These are phyloP conservation scores for Gymnoscopelus braueri DNA, from an alignment of 2,797 vertebrate genomes.

Conservation along the genomic window DNA sequence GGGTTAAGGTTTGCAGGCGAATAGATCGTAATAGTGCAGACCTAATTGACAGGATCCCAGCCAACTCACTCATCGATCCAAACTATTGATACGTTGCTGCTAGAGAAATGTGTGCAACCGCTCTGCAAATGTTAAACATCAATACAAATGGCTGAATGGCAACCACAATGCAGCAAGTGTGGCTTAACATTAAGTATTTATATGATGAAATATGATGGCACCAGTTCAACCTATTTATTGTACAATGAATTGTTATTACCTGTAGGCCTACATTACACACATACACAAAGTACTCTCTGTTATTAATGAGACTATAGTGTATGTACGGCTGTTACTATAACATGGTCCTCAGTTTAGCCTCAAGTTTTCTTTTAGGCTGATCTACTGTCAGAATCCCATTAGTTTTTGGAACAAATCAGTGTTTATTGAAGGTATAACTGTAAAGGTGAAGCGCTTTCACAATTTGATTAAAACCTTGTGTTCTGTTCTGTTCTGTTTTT, in stretches of 20 bases:
- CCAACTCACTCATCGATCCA: conserved; percentile 54
- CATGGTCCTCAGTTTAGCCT: too few species aligned
- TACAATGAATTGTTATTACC: not conserved
- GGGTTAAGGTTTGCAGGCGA: conserved; percentile 44
- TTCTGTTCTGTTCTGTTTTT: too few species aligned
- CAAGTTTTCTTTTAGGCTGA: too few species aligned
- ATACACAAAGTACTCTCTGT: too few species aligned
- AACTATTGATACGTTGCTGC: conserved; percentile 42
- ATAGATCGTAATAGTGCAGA: conserved; percentile 57
- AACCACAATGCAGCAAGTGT: not conserved
- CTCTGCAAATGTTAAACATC: conserved; percentile 28
- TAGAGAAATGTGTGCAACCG: conserved; percentile 34
- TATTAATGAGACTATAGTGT: too few species aligned
- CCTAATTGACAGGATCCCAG: conserved; percentile 55
- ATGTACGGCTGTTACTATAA: too few species aligned
- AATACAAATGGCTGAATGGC: conserved; percentile 14
- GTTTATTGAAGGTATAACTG: too few species aligned
- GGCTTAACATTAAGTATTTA: not conserved
- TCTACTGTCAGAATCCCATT: too few species aligned
- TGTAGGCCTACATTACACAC: too few species aligned
- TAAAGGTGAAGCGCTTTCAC: too few species aligned
- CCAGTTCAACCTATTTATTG: not conserved
- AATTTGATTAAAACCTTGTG: too few species aligned
- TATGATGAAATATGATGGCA: not conserved
- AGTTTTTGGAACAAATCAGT: too few species aligned